These are phyloP conservation scores for Diplosoma virens DNA, from an alignment of 23 tunicate species.

Conservation along the genomic window DNA sequence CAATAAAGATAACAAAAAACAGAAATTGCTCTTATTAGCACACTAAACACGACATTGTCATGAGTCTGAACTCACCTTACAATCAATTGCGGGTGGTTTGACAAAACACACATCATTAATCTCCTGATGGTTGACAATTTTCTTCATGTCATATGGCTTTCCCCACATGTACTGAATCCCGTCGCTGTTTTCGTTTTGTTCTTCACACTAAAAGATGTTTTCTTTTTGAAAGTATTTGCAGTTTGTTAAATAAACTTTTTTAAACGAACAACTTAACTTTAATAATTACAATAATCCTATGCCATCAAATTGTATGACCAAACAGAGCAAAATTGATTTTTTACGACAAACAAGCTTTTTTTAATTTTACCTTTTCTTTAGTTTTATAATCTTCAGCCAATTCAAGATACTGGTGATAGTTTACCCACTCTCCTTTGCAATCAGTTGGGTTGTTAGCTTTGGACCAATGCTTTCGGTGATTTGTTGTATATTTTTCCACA, in stretches of 20 bases:
- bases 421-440: conserved; percentile 67
- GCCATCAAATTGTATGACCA: too few species aligned
- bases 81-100: conserved; percentile 53
- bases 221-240: too few species aligned
- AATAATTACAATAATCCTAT: too few species aligned
- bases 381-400: conserved; percentile 46
- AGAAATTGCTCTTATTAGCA: too few species aligned
- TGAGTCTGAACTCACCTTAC: conserved; percentile 45
- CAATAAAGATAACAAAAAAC: too few species aligned
- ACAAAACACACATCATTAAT: conserved; percentile 79
- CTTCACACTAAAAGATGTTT: too few species aligned
- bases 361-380: conserved; percentile 2
- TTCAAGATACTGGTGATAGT: conserved; percentile 59
- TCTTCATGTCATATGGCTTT: conserved; percentile 55
- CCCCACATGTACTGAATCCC: conserved; percentile 78
- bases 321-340: too few species aligned
- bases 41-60: too few species aligned
- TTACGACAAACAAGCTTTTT: too few species aligned
- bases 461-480: conserved; percentile 65
- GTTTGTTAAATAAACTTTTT: too few species aligned
- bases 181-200: not conserved
- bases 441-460: conserved; percentile 53
- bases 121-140: conserved; percentile 42
- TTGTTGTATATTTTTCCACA: conserved; percentile 33
- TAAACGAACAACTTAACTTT: too few species aligned